Evolutionary conservation across 2,797 vertebrate species (phyloP), one percentile per base, ranked within the genome.

Genomic region (Coregonus suidteri): DNA sequence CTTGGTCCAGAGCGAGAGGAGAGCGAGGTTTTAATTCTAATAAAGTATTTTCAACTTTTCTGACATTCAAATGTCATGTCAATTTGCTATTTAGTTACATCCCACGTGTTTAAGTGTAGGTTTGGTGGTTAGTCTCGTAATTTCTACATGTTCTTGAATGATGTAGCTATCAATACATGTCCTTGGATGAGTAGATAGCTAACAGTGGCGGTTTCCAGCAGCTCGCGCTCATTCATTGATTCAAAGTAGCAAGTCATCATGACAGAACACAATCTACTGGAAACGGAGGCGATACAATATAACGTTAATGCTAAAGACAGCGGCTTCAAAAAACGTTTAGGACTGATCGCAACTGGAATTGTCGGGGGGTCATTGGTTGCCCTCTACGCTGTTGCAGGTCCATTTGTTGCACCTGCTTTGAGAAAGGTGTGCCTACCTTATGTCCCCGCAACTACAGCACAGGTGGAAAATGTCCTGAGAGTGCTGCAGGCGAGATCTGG

Each of bases 381-480:
- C 0, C 79, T 99, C 9, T 97, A 98, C 41, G 96, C 96, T 0
- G 92, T 94, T 18, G 89, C 91, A 0, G 93, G 91, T 0, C 98
- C 98, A 0, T 99, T 99, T 15, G 64, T 99, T 1, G 80, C 90
- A 0, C 98, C 98, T 0, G 98, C 98, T 0, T 81, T 99, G 51
- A 95, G 98, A 16, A 96, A 89, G 35, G 77, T 98, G n/a, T 99
- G 98, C 71, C 90, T 99, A 59, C 98, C 98, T 0, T 99, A 97
- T 0, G 97, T 99, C 6, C 98, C 98, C 4, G 98, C 98, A 0
- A 99, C 97, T 14, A 76, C 93, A 0, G 80, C 88, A 6, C 98
- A 99, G 91, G 89, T 98, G 11, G 89, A 93, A 52, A 97, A 97
- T 0, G 96, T 99, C 9, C 81, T 99, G 73, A 88, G 59, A 37